Evolutionary conservation across 2,888 invertebrate species (phyloP), one percentile per base, ranked within the genome.

Genomic region (Apomyelois bistriatella): DNA sequence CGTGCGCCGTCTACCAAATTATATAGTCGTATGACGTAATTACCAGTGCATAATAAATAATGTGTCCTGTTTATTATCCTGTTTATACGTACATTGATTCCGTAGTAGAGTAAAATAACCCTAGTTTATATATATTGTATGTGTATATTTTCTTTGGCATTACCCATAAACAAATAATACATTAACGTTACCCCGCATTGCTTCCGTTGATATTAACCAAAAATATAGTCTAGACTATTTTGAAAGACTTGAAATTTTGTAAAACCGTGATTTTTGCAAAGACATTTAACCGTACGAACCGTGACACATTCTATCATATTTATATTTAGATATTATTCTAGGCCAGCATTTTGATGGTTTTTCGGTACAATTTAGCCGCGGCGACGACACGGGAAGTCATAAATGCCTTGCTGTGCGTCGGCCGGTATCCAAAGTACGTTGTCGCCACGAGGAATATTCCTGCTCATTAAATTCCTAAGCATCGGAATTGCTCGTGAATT

Each of bases 361-460:
- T 79, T 79, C 71, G 62, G 70, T 72, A 72, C 72, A 72, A 74
- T 80, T 65, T 71, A 70, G 75, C 68, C 72, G 68, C 64, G 61
- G 53, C 66, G 77, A 71, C 77, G 74, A 77, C 79, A 81, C 83
- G 73, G 87, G 86, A 85, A 84, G 83, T 83, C 75, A 72, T 87
- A 83, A 86, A 86, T 70, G 72, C 64, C 64, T 60, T 60, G 68
- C 61, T 65, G 64, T 66, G 66, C 72, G 68, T 54, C 71, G 65
- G 66, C 60, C 62, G 66, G 59, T 58, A 64, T 62, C 66, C 61
- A 58, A 65, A 72, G 65, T 65, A 67, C 66, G 62, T 59, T 68
- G 57, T 62, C 55, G 57, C 62, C 61, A 59, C 64, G 64, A 60
- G 64, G 61, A 69, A 69, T 67, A 62, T 67, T 66, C 52, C 56